Evolutionary conservation across 1,140 invertebrate genomes (phyloP), one percentile per base, ranked within the genome.

Genomic region (Heliconius nattereri): DNA sequence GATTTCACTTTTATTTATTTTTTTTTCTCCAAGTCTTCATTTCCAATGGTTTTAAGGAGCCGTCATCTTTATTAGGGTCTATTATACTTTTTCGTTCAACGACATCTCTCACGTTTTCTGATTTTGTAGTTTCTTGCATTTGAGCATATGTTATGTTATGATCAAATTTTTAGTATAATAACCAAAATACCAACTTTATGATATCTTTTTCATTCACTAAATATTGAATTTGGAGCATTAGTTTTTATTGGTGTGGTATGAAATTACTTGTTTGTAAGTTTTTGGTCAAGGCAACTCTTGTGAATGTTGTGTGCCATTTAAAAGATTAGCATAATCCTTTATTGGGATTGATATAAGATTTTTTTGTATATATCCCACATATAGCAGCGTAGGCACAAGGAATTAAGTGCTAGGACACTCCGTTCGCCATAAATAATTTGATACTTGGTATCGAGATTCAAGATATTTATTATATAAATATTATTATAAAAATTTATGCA

Each of bases 1-100:
- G 90, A 93, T 94, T 94, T 93, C 90, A 93, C 91, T 93, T 93
- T 94, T 93, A 91, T 92, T 92, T 87, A 90, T 88, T 88, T 93
- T 93, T 94, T 91, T 92, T 45, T 13, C 40, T 49, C 23, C 66
- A 73, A 78, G 49, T 78, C 81, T 86, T 83, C 80, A 83, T 81
- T 86, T 78, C 84, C 86, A 83, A 87, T 85, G 85, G 85, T 87
- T 90, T 90, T 88, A 89, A 87, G 89, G 84, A 88, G 83, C 82
- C 84, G 81, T 86, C 87, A 84, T 86, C 87, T 87, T 87, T 87
- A 87, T 91, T 89, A 90, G 82, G 82, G 83, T 79, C 83, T 84
- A 83, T 82, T 81, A 84, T 88, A 83, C 81, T 84, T 84, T 85
- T 85, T 73, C 73, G 81, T 78, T 84, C 82, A 87, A 86, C 83